Evolutionary conservation across 2,113 vertebrate genomes (phyloP), one percentile per base, ranked within the genome.

Genomic region (Baryphthengus martii): DNA sequence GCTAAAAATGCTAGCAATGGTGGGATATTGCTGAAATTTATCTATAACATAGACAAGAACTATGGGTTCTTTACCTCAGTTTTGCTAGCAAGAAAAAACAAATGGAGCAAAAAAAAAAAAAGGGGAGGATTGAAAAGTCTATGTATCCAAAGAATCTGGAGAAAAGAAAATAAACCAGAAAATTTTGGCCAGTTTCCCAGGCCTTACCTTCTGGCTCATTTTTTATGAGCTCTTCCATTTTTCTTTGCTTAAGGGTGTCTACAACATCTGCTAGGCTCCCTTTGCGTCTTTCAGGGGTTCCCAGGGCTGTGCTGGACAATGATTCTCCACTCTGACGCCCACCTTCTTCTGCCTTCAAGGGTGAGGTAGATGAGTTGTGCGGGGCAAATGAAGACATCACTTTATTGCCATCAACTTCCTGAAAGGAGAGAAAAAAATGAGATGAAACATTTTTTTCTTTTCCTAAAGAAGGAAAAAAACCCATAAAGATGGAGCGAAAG

Each of bases 221-320:
- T 97, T 99, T 99, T 96, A 99, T 99, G 96, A 99, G 98, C 97
- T 99, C 99, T 95, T 99, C 99, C 99, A 99, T 99, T 98, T 99
- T 99, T 91, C 99, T 98, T 90, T 99, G 99, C 93, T 99, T 99
- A 97, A 99, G 98, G 81, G 99, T 99, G 98, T 99, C 99, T 91
- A 99, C 99, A 49, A 99, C 99, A 25, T 99, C 99, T 0, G 99
- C 99, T 89, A 99, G 97, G 97, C 99, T 99, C 95, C 99, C 99
- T 97, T 99, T 99, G 96, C 99, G 99, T 59, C 99, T 97, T 94
- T 99, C 99, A 0, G 99, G 99, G 31, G 99, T 99, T 31, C 99
- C 99, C 91, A 99, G 97, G 56, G 98, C 95, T 6, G 98, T 68
- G 78, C 98, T 98, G 7, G 98, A 98, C 97, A 99, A 97, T 21